phyloP scores from a whole-genome alignment of 1,140 invertebrate genomes.

The Tribolium castaneum region DNA sequence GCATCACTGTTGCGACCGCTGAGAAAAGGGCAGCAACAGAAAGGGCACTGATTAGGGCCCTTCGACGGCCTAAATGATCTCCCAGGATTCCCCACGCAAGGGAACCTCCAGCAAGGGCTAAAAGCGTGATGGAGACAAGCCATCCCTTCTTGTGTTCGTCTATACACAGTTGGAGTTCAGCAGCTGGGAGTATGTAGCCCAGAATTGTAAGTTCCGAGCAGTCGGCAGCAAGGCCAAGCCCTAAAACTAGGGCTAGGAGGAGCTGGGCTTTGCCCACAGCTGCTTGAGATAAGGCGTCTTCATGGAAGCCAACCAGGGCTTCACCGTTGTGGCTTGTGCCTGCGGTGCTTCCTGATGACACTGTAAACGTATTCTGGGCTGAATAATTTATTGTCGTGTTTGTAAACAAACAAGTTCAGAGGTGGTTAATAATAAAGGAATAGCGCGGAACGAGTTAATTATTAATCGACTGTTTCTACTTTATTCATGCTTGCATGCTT shows the following conservation, averaged over 20 bases:
- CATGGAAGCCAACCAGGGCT: conserved; percentile 77
- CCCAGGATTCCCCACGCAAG: conserved; percentile 80
- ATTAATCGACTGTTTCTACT: neutral
- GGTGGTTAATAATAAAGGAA: neutral
- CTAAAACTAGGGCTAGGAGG: conserved; percentile 72
- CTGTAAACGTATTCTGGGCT: neutral
- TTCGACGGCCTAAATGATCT: conserved; percentile 71
- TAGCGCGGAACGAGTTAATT: neutral
- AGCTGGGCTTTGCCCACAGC: conserved; percentile 80
- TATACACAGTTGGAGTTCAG: conserved; percentile 82
- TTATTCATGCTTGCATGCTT: neutral
- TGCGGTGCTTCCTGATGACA: conserved; percentile 46
- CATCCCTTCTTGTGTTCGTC: conserved; percentile 79
- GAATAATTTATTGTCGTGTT: neutral
- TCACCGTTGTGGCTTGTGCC: conserved; percentile 52
- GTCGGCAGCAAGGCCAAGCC: conserved; percentile 79
- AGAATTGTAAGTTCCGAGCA: conserved; percentile 80
- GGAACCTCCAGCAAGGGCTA: conserved; percentile 79
- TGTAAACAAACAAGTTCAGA: conserved; percentile 2
- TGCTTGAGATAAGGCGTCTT: conserved; percentile 77
- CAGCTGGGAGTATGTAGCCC: conserved; percentile 81
- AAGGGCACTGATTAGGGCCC: conserved; percentile 76
- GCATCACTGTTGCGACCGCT: conserved; percentile 80
- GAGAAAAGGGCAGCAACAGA: conserved; percentile 80
- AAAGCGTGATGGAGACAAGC: conserved; percentile 76